Evolutionary conservation across 1,140 invertebrate genomes (phyloP), one percentile per base, ranked within the genome.

Genomic region (Homarus americanus): DNA sequence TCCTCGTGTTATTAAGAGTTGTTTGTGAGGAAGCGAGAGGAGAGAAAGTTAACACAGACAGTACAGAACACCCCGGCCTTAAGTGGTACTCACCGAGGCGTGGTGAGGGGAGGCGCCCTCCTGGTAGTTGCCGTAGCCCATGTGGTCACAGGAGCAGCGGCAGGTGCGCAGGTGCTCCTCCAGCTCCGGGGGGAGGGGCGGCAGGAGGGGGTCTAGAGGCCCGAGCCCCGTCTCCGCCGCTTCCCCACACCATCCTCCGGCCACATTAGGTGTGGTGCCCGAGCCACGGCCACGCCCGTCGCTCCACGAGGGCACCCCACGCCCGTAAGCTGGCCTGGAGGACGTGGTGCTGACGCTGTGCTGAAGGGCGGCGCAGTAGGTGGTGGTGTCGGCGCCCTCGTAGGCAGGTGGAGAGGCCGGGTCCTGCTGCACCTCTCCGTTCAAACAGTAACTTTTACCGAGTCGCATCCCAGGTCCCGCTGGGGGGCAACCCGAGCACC

Each of bases 121-220:
- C 90, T 92, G 84, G 73, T 92, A 93, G 82, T n/a, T n/a, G n/a
- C n/a, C n/a, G n/a, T n/a, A n/a, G n/a, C n/a, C n/a, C n/a, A n/a
- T n/a, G n/a, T n/a, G 93, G 82, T 93, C 87, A 73, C 93, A 93
- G 69, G 93, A 83, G 83, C 93, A 93, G 66, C 92, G 88, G 58
- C 93, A 93, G 69, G 90, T 89, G n/a, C 89, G 84, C 69, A 93
- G 87, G 85, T 93, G 93, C 49, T 92, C 87, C 44, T 92, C 82
- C 86, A 93, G 82, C 76, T 93, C 92, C 0, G 87, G 91, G 1
- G 91, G 91, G 24, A 92, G 79, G 40, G 87, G 80, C 20, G 87
- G 87, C 79, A 90, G 87, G 63, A 90, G 87, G 58, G 87, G 87
- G 32, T 90, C 87, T 12, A 82, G 66, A n/a, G 79, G 87, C 34